Conservation (phyloP, 2,888 invertebrate genomes). For the Pseudanteris insignis region DNA sequence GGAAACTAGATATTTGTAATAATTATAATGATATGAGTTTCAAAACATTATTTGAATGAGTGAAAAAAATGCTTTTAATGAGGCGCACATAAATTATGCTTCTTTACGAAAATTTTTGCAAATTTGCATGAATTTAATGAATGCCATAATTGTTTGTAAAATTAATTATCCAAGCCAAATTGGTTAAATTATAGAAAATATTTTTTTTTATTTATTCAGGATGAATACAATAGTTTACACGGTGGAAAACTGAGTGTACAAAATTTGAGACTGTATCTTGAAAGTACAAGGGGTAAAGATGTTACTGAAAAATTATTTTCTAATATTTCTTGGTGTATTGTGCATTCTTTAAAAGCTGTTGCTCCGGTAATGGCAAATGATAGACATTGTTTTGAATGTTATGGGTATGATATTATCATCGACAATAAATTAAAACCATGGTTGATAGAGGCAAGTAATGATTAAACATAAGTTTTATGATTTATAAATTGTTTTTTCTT, state of each 20-base stretch:
- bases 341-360: conserved; percentile 92
- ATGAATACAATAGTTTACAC: conserved; percentile 92
- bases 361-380: conserved; percentile 93
- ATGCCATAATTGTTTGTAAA: neutral
- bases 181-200: no score
- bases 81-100: conserved; percentile 9
- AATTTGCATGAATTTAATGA: no score
- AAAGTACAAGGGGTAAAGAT: conserved; percentile 88
- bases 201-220: conserved; percentile 68
- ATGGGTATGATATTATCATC: conserved; percentile 96
- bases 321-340: conserved; percentile 88
- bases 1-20: conserved; percentile 16
- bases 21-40: conserved; percentile 11
- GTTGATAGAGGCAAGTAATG: conserved; percentile 63
- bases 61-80: conserved; percentile 23
- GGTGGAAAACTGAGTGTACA: conserved; percentile 95
- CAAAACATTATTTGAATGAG: conserved; percentile 15
- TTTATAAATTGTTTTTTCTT: no score
- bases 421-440: conserved; percentile 92
- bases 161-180: neutral
- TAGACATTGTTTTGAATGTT: conserved; percentile 91
- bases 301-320: conserved; percentile 90
- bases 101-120: neutral
- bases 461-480: no score
- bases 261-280: conserved; percentile 87